Conservation (phyloP, 2,888 invertebrate species). For the Nomada goodeniana region DNA sequence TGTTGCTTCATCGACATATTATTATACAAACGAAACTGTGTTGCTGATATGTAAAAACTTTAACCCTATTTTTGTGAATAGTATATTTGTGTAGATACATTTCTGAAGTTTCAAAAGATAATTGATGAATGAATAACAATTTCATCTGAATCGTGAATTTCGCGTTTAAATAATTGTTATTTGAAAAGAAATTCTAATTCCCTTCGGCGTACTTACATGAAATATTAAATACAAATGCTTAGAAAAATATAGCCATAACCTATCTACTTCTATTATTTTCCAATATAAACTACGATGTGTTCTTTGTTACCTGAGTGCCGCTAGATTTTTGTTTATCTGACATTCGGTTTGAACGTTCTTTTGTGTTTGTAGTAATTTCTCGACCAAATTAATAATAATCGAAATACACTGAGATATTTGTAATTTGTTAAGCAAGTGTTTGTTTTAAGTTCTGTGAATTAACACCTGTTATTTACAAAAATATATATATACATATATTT, state of each 20-base stretch:
- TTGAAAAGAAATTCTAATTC: neutral
- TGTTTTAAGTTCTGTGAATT: conserved; percentile 21
- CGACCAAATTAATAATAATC: conserved; percentile 18
- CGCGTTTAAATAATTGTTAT: conserved; percentile 20
- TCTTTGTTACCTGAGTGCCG: conserved; percentile 16
- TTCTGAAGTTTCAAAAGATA: conserved; percentile 49
- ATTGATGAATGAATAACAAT: conserved; percentile 42
- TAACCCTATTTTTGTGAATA: conserved; percentile 44
- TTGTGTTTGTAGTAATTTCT: conserved; percentile 6
- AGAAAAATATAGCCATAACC: conserved; percentile 60
- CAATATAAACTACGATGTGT: conserved; percentile 43
- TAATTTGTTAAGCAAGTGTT: conserved; percentile 14
- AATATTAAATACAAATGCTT: conserved; percentile 26
- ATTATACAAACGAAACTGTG: conserved; percentile 17
- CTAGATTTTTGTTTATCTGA: conserved; percentile 49
- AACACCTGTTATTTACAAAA: conserved; percentile 38
- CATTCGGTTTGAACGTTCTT: conserved; percentile 5
- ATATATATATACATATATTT: neutral
- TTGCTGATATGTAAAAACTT: conserved; percentile 40
- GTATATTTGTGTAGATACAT: conserved; percentile 36
- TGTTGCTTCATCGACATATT: conserved; percentile 31
- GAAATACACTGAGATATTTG: neutral
- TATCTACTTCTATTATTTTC: conserved; percentile 35
- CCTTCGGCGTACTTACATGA: neutral
- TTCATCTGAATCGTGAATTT: conserved; percentile 37